Evolutionary conservation across 2,113 vertebrate genomes (phyloP), one percentile per base, ranked within the genome.

Genomic region (Phaethon lepturus): DNA sequence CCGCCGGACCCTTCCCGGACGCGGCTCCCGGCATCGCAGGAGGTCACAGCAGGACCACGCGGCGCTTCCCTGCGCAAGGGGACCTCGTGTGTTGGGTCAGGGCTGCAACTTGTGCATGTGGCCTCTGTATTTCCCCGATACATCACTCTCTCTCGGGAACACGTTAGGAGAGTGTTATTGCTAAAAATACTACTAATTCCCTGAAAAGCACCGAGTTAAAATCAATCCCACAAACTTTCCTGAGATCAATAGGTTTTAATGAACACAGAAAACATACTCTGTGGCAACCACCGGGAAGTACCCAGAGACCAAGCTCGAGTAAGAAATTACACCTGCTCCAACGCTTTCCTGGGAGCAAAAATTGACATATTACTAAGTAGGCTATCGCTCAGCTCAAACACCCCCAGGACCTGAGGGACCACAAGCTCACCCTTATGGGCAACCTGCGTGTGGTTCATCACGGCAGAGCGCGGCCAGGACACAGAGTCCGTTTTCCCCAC

Each of bases 231-330:
- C 73, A 90, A 96, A 96, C 87, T 94, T 97, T 83, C 90, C 49
- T 52, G 38, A 82, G 89, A 97, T 94, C 96, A 87, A 95, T 94
- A 94, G 71, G 69, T 79, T 96, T 94, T 93, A 96, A 97, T 73
- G 77, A 95, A 95, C 91, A 94, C 55, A 92, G 69, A 87, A 95
- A 95, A 96, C 74, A 76, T 38, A 89, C 45, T 92, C 59, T 33
- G 80, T 68, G 86, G 78, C 87, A 91, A 90, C 55, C 83, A 94
- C 0, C 0, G 6, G 71, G 75, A 94, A 69, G 59, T 40, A 90
- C 42, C 64, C 1, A 0, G 85, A 95, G 78, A 94, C 78, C 3
- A 4, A 62, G 50, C 58, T 35, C 7, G 17, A 83, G 38, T 29
- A 90, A 93, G 86, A 95, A 93, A 95, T 52, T 80, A 88, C 71